Conservation (phyloP, 2,113 vertebrate genomes). For the Antechinus flavipes region DNA sequence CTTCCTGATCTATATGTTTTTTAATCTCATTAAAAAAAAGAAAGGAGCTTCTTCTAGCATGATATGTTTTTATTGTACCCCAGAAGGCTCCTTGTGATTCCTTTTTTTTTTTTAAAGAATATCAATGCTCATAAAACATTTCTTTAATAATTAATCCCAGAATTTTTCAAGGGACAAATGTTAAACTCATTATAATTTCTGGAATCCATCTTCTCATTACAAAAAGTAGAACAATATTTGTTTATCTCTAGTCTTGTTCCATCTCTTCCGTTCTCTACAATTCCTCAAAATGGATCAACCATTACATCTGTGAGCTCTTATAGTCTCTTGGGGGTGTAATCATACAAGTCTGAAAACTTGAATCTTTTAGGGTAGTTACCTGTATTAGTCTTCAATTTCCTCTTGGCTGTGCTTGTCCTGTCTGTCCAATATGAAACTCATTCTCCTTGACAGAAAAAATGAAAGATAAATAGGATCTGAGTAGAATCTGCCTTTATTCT, state of each 20-base stretch:
- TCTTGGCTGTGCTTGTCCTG: neutral
- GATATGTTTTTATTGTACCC: neutral
- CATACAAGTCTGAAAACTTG: neutral
- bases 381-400: neutral
- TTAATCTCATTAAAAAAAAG: neutral
- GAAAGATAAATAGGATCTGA: neutral
- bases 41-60: neutral
- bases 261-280: neutral
- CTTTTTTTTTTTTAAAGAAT: neutral
- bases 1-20: neutral
- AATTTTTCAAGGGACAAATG: neutral
- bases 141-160: neutral
- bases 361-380: constrained; percentile 2
- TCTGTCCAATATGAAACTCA: neutral
- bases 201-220: neutral
- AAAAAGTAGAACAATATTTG: neutral
- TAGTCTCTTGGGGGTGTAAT: neutral
- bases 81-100: neutral
- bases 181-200: neutral
- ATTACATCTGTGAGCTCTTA: neutral
- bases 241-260: neutral
- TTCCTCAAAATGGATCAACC: neutral
- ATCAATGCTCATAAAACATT: neutral
- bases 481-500: neutral
- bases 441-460: neutral